Evolutionary conservation across 2,888 invertebrate genomes (phyloP).

Genomic region (Pseudococcus longispinus): DNA sequence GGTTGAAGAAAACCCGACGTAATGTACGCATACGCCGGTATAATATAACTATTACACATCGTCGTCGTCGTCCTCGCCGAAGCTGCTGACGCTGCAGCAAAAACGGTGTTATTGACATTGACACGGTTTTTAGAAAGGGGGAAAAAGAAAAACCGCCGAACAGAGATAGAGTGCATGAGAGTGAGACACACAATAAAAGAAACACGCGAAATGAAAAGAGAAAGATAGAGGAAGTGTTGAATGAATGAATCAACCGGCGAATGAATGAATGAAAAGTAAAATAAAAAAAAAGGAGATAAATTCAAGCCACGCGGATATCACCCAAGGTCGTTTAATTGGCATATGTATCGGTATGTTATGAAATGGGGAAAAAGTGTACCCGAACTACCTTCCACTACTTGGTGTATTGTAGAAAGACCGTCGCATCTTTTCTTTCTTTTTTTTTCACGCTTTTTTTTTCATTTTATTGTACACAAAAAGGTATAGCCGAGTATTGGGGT

Average conservation of each 20-base stretch:
- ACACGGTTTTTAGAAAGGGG: slow-evolving; percentile 22
- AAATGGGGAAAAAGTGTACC: background rate
- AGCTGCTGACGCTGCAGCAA: background rate
- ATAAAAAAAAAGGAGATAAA: slow-evolving; percentile 10
- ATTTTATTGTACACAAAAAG: background rate
- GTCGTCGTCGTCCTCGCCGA: background rate
- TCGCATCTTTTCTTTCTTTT: background rate
- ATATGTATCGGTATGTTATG: background rate
- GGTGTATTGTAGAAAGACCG: background rate
- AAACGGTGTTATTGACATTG: slow-evolving; percentile 48
- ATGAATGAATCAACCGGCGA: background rate
- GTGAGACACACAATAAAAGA: background rate
- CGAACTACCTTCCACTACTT: background rate
- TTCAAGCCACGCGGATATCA: background rate
- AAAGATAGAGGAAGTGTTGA: background rate
- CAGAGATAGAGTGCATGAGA: background rate
- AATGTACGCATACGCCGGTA: background rate
- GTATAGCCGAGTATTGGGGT: background rate
- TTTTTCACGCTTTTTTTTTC: background rate
- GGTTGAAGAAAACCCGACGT: background rate
- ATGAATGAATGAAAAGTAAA: background rate
- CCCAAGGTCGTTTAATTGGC: slow-evolving; percentile 36
- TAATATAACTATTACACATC: background rate
- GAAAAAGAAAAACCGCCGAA: background rate
- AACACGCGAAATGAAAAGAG: background rate